Percentiles rank a stretch among this genome's conserved stretches.
These are phyloP conservation scores for Plagodis dolabraria DNA, from an alignment of 2,888 invertebrate genomes.

Conservation along the genomic window DNA sequence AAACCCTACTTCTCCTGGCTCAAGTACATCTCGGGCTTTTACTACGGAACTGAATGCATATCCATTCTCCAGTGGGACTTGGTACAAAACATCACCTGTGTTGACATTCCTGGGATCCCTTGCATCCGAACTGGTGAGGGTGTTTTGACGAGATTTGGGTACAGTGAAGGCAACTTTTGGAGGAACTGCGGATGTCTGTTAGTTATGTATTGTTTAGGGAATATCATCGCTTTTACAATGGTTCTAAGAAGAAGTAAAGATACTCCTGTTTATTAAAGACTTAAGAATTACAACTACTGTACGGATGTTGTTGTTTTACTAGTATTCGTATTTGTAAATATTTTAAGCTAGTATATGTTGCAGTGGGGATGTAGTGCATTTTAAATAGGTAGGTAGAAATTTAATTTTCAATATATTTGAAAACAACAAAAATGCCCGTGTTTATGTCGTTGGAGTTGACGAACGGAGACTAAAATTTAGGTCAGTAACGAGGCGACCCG, in stretches of 20 bases:
- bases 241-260: constrained; percentile 73
- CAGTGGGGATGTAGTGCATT: no score
- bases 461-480: no score
- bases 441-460: no score
- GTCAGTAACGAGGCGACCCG: no score
- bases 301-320: no score
- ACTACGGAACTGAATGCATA: constrained; percentile 88
- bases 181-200: constrained; percentile 72
- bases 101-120: constrained; percentile 79
- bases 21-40: constrained; percentile 88
- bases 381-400: no score
- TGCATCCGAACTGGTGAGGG: constrained; percentile 86
- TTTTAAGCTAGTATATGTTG: no score
- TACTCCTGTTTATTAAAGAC: constrained; percentile 71
- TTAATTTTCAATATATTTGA: no score
- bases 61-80: constrained; percentile 88
- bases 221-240: constrained; percentile 72
- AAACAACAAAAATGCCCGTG: no score
- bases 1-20: constrained; percentile 82
- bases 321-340: no score
- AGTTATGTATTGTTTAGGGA: constrained; percentile 64
- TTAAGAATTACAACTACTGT: no score
- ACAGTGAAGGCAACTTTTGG: constrained; percentile 68
- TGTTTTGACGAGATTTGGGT: constrained; percentile 85
- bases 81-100: constrained; percentile 85